phyloP scores from a whole-genome alignment of 2,888 invertebrate species.

The Matsumyia berberina region DNA sequence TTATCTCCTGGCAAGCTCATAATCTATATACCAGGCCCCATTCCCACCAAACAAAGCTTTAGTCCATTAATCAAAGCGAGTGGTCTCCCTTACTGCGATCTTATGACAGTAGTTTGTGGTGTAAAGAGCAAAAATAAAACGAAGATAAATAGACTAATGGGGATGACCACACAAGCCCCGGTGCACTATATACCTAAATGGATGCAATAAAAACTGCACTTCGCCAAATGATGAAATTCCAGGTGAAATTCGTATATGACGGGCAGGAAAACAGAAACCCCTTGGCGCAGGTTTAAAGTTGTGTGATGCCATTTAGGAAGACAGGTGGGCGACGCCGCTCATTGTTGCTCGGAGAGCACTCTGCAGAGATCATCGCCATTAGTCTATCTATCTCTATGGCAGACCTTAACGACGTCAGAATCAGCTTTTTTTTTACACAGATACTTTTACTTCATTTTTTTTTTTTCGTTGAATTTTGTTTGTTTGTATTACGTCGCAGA shows the following conservation, averaged over 20 bases:
- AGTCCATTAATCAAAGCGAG: slow-evolving; percentile 67
- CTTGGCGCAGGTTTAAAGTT: slow-evolving; percentile 26
- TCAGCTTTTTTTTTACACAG: slow-evolving; percentile 32
- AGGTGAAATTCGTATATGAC: slow-evolving; percentile 51
- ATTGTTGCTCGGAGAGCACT: slow-evolving; percentile 64
- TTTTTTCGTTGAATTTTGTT: not conserved
- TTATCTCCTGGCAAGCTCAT: slow-evolving; percentile 44
- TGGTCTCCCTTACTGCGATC: slow-evolving; percentile 23
- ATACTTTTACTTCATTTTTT: not conserved
- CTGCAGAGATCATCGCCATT: slow-evolving; percentile 65
- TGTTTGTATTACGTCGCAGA: slow-evolving; percentile 36
- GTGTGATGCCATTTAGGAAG: slow-evolving; percentile 45
- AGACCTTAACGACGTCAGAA: slow-evolving; percentile 49
- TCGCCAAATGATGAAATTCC: slow-evolving; percentile 66
- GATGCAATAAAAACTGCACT: slow-evolving; percentile 71
- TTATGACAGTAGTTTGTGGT: slow-evolving; percentile 57
- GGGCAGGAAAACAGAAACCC: slow-evolving; percentile 11
- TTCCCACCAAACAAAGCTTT: slow-evolving; percentile 29
- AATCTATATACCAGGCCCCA: too few species aligned
- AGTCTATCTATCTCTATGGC: slow-evolving; percentile 36
- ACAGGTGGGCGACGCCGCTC: slow-evolving; percentile 53
- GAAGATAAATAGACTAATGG: slow-evolving; percentile 67
- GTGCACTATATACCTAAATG: slow-evolving; percentile 42
- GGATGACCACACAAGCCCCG: slow-evolving; percentile 43
- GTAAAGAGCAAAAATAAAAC: slow-evolving; percentile 18